phyloP scores from a whole-genome alignment of 2,888 invertebrate species.

The Halictus ligatus region DNA sequence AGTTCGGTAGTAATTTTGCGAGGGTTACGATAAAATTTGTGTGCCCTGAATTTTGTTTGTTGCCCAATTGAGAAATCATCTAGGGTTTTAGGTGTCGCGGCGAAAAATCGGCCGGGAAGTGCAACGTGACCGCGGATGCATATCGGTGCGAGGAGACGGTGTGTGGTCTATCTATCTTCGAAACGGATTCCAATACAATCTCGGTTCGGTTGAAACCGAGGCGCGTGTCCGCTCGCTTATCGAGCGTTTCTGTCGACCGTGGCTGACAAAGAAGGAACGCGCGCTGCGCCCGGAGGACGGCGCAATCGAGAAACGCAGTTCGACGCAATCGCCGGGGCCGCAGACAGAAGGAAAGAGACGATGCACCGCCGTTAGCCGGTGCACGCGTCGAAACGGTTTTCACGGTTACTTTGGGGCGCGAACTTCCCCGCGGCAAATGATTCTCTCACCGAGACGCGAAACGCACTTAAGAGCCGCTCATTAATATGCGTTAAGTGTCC shows the following conservation, averaged over 20 bases:
- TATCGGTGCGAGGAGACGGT: constrained; percentile 10
- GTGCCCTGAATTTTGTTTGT: not conserved
- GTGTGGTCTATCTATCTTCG: constrained; percentile 44
- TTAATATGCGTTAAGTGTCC: constrained; percentile 77
- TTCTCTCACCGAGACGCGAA: constrained; percentile 63
- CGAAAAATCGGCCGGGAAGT: constrained; percentile 10
- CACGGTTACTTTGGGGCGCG: constrained; percentile 60
- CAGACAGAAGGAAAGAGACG: constrained; percentile 15
- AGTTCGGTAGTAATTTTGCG: too few relatives aligned
- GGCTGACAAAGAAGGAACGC: constrained; percentile 13
- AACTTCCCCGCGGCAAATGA: constrained; percentile 68
- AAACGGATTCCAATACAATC: constrained; percentile 43
- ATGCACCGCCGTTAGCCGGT: constrained; percentile 32
- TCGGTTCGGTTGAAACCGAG: not conserved
- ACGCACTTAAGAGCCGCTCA: constrained; percentile 73
- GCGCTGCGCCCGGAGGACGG: not conserved
- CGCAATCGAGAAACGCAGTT: not conserved
- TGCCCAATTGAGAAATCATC: not conserved
- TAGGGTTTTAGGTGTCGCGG: not conserved
- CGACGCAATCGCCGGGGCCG: constrained; percentile 16
- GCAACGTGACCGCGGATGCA: not conserved
- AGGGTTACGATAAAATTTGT: not conserved
- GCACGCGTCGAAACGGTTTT: constrained; percentile 46
- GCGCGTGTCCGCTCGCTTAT: constrained; percentile 19
- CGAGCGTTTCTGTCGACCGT: constrained; percentile 7